Percentiles rank a stretch among this genome's conserved stretches.
These are phyloP conservation scores for Drosophila erecta DNA, from an alignment of 1,140 invertebrate species.

Conservation along the genomic window DNA sequence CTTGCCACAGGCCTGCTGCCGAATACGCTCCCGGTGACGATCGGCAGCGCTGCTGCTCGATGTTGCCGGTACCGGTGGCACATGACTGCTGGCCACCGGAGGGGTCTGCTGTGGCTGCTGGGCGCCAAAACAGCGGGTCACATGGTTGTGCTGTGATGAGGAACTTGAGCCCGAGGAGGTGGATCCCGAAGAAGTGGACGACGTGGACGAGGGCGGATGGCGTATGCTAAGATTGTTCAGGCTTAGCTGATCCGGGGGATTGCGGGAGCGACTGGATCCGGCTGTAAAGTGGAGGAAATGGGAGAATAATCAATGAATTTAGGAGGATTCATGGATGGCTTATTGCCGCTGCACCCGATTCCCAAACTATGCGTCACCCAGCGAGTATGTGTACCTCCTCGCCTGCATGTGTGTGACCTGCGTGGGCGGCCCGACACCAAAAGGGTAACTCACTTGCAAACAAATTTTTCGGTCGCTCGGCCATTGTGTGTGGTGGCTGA, in stretches of 20 bases:
- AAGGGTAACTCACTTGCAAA: conserved; percentile 72
- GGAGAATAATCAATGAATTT: too few relatives aligned
- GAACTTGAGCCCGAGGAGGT: conserved; percentile 81
- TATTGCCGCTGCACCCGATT: conserved; percentile 42
- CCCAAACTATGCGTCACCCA: conserved; percentile 55
- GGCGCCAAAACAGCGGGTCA: conserved; percentile 62
- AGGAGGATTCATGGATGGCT: conserved; percentile 10
- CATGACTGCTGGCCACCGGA: conserved; percentile 13
- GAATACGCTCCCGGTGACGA: conserved; percentile 54
- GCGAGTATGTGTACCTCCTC: conserved; percentile 23
- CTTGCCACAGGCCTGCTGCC: conserved; percentile 88
- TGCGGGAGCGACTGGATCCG: conserved; percentile 71
- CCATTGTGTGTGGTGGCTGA: conserved; percentile 57
- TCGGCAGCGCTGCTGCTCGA: conserved; percentile 43
- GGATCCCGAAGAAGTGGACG: conserved; percentile 81
- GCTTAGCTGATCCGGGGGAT: conserved; percentile 77
- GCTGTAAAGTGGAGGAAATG: conserved; percentile 35
- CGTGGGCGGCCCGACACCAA: conserved; percentile 34
- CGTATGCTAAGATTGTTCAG: conserved; percentile 76
- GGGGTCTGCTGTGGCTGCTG: conserved; percentile 42
- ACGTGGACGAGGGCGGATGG: conserved; percentile 78
- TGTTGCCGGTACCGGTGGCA: conserved; percentile 23
- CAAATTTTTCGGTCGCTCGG: conserved; percentile 80
- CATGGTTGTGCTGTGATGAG: conserved; percentile 76
- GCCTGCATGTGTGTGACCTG: conserved; percentile 28